These are phyloP conservation scores for Sturnira hondurensis DNA, from an alignment of 2,113 vertebrate species.

Conservation along the genomic window DNA sequence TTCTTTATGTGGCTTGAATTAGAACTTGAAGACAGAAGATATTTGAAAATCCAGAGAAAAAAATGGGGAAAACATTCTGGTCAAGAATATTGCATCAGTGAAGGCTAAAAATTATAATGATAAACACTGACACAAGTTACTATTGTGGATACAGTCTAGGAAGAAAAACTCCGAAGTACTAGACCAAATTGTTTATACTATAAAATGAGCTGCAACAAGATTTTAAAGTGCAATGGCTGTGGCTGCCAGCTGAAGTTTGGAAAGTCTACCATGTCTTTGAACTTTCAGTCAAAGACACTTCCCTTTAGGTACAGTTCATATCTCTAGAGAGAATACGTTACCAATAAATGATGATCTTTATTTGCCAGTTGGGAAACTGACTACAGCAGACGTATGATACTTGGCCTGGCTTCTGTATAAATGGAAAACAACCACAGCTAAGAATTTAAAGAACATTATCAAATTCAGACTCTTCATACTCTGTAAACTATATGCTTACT, in stretches of 20 bases:
- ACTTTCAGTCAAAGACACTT: background rate
- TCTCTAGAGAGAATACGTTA: background rate
- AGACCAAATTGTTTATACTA: conserved; percentile 3
- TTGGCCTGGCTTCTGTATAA: background rate
- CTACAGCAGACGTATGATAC: background rate
- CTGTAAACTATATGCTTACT: background rate
- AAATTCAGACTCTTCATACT: background rate
- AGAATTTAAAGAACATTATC: conserved; percentile 7
- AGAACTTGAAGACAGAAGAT: background rate
- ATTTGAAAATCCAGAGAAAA: background rate
- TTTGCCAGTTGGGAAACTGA: background rate
- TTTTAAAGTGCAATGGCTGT: background rate
- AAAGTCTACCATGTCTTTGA: background rate
- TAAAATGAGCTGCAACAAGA: conserved; percentile 17
- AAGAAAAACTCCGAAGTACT: conserved; percentile 11
- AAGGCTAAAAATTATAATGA: background rate
- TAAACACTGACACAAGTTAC: background rate
- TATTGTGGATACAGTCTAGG: background rate
- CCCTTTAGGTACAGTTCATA: background rate
- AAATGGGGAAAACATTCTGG: background rate
- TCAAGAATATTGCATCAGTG: background rate
- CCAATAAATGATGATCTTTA: background rate
- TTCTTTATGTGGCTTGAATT: background rate
- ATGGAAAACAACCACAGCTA: background rate
- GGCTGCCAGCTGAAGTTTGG: background rate